phyloP scores from a whole-genome alignment of 1,140 invertebrate species.

The Sogatella furcifera region DNA sequence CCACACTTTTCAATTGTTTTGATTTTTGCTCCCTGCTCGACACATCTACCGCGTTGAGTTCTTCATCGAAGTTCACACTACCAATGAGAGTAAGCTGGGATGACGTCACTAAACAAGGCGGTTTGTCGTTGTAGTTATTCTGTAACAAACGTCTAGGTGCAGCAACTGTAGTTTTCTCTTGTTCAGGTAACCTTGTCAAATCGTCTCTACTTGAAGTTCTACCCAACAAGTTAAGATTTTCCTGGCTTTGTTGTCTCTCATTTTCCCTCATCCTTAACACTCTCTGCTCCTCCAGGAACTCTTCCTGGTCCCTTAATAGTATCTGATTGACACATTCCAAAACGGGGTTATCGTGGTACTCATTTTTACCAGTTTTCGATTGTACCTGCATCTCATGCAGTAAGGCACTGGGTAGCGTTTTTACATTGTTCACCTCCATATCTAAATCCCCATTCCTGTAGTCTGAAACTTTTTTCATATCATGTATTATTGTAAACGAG shows the following conservation, averaged over 20 bases:
- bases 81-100: neutral
- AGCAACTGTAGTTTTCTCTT: neutral
- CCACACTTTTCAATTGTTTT: neutral
- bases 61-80: neutral
- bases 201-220: slow-evolving; percentile 5
- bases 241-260: slow-evolving; percentile 3
- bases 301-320: slow-evolving; percentile 44
- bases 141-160: neutral
- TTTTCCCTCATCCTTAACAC: slow-evolving; percentile 6
- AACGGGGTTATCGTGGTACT: slow-evolving; percentile 53
- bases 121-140: neutral
- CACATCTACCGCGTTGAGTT: neutral
- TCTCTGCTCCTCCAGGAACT: slow-evolving; percentile 23
- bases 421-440: neutral
- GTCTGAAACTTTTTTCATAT: neutral
- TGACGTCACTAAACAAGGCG: neutral
- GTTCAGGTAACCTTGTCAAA: neutral
- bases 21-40: neutral
- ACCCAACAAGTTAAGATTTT: neutral
- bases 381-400: slow-evolving; percentile 13
- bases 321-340: slow-evolving; percentile 68
- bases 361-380: slow-evolving; percentile 9
- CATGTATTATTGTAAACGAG: neutral
- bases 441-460: neutral
- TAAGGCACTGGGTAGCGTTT: slow-evolving; percentile 9